Percentiles rank a stretch among this genome's conserved stretches.
Evolutionary conservation across 2,113 vertebrate species (phyloP).

Genomic region (Pitta sordida): DNA sequence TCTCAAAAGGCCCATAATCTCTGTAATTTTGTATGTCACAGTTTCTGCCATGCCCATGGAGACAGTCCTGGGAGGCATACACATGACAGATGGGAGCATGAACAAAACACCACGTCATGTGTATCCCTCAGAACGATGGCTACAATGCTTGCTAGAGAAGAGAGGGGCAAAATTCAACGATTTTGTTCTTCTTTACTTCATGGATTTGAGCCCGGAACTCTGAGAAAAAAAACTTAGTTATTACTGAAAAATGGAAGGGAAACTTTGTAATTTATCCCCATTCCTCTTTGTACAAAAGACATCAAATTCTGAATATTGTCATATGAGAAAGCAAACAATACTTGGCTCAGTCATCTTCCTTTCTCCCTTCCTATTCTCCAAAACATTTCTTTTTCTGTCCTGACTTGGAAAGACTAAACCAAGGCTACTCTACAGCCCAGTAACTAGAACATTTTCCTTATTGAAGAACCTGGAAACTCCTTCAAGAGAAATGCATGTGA

Average conservation of each 20-base stretch:
- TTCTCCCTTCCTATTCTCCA: not conserved
- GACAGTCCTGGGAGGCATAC: not conserved
- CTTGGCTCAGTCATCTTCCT: not conserved
- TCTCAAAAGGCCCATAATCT: not conserved
- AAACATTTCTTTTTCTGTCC: not conserved
- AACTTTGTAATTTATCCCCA: not conserved
- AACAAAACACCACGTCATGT: not conserved
- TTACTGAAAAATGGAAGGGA: not conserved
- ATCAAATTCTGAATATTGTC: not conserved
- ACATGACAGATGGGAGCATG: not conserved
- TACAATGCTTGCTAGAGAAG: not conserved
- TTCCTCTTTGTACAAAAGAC: not conserved
- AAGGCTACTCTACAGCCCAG: not conserved
- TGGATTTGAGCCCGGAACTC: not conserved
- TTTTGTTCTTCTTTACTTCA: not conserved
- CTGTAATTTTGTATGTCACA: not conserved
- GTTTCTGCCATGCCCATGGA: fast-evolving
- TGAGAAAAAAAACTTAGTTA: not conserved
- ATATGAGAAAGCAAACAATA: not conserved
- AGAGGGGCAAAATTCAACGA: not conserved
- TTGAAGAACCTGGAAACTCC: not conserved
- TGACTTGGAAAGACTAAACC: not conserved
- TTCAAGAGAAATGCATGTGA: not conserved
- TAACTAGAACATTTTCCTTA: not conserved
- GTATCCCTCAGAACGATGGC: not conserved